Percentiles rank a stretch among this genome's conserved stretches.
phyloP scores from a whole-genome alignment of 1,140 invertebrate species.

The Leptestheria dahalacensis region DNA sequence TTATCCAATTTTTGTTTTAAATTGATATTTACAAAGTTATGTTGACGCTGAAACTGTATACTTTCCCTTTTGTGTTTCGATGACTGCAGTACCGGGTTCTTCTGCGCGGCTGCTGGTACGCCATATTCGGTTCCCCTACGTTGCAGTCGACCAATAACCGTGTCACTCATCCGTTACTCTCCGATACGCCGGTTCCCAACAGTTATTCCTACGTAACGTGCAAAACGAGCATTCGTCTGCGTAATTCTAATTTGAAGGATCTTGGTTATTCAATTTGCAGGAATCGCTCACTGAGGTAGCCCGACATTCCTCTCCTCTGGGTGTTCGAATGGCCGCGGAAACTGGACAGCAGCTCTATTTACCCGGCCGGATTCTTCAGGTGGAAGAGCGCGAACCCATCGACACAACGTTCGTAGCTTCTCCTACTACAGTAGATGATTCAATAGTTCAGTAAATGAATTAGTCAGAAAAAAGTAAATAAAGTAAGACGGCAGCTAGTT shows the following conservation, averaged over 20 bases:
- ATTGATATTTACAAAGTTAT: no score
- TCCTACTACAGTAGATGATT: not conserved
- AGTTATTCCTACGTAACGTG: conserved; percentile 21
- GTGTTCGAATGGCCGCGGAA: not conserved
- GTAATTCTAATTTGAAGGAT: not conserved
- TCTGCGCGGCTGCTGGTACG: conserved; percentile 57
- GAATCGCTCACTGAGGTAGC: conserved; percentile 21
- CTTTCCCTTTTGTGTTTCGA: no score
- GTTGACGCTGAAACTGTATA: no score
- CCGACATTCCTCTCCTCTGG: conserved; percentile 13
- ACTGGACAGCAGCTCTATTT: conserved; percentile 38
- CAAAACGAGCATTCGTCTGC: not conserved
- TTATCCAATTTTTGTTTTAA: no score
- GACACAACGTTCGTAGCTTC: conserved; percentile 11
- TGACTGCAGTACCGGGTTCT: conserved; percentile 53
- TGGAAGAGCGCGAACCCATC: conserved; percentile 24
- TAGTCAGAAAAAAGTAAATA: not conserved
- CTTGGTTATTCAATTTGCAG: conserved; percentile 13
- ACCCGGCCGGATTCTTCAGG: conserved; percentile 54
- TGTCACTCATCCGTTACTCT: conserved; percentile 11
- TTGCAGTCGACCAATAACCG: conserved; percentile 1
- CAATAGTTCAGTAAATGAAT: not conserved
- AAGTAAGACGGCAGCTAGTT: not conserved
- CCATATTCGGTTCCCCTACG: conserved; percentile 49
- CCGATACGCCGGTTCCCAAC: conserved; percentile 14